A percentile compares a stretch with the other conserved stretches of the same genome.
These are phyloP conservation scores for Stratiolaelaps scimitus DNA, from an alignment of 1,140 invertebrate genomes.

Conservation along the genomic window DNA sequence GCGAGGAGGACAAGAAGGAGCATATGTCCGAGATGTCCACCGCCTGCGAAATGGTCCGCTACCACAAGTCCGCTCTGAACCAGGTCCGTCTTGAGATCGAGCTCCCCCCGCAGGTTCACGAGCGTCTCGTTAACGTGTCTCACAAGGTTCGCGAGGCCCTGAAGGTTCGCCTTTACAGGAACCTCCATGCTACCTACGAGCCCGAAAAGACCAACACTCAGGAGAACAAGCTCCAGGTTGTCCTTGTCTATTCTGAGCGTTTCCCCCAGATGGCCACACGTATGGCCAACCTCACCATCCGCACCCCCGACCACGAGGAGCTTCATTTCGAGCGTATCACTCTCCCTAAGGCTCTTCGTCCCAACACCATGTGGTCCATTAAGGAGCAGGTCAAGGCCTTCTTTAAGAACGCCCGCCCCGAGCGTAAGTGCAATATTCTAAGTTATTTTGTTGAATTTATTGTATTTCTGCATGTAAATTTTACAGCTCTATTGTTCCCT, in stretches of 20 bases:
- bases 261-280: conserved; percentile 1
- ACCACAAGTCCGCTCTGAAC: conserved; percentile 10
- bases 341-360: conserved; percentile 21
- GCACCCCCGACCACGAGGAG: conserved; percentile 11
- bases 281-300: conserved; percentile 10
- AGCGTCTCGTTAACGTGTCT: conserved; percentile 6
- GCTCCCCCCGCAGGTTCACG: background rate
- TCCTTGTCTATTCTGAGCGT: conserved; percentile 12
- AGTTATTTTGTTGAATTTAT: background rate
- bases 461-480: background rate
- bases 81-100: conserved; percentile 7
- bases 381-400: background rate
- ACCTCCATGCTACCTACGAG: conserved; percentile 13
- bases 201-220: conserved; percentile 8
- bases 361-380: conserved; percentile 24
- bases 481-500: too few species aligned
- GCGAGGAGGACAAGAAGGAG: conserved; percentile 25
- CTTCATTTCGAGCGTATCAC: conserved; percentile 22
- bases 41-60: conserved; percentile 20
- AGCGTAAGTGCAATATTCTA: conserved; percentile 6
- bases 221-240: conserved; percentile 22
- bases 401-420: conserved; percentile 16
- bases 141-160: conserved; percentile 6
- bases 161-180: conserved; percentile 24
- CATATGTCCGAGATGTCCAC: conserved; percentile 22